Percentiles rank a stretch among this genome's conserved stretches.
phyloP scores from a whole-genome alignment of 2,888 invertebrate species.

The Ennomos quercinarius region DNA sequence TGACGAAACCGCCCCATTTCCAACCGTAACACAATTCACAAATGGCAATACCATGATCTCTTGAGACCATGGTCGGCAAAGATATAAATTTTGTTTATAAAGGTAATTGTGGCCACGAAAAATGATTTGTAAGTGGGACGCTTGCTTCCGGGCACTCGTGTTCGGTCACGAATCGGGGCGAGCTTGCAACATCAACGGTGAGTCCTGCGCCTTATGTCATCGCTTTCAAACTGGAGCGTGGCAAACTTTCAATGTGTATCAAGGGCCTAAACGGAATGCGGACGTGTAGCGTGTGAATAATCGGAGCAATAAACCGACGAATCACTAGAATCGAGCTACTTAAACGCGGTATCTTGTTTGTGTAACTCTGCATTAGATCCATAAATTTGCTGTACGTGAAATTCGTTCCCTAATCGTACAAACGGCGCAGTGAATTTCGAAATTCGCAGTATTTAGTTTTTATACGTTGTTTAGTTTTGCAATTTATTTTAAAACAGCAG shows the following conservation, averaged over 20 bases:
- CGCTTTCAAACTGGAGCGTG: conserved; percentile 54
- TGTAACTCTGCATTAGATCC: conserved; percentile 5
- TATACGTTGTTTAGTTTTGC: too few relatives aligned
- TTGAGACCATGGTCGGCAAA: conserved; percentile 19
- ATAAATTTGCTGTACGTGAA: conserved; percentile 6
- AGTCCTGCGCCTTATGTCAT: conserved; percentile 63
- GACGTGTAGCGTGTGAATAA: conserved; percentile 29
- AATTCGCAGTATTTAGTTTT: too few relatives aligned
- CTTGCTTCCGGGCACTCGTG: conserved; percentile 77
- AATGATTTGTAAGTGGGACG: conserved; percentile 65
- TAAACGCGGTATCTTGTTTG: conserved; percentile 6
- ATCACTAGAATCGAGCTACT: conserved; percentile 12
- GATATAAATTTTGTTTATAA: conserved; percentile 47
- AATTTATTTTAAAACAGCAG: too few relatives aligned
- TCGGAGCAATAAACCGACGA: conserved; percentile 17
- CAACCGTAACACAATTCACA: conserved; percentile 17
- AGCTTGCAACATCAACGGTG: conserved; percentile 57
- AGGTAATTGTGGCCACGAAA: conserved; percentile 68
- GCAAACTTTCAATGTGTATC: conserved; percentile 30
- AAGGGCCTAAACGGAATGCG: conserved; percentile 31
- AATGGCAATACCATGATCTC: conserved; percentile 25
- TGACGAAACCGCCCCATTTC: conserved; percentile 13
- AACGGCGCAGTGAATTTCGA: neutral
- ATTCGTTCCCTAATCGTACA: neutral
- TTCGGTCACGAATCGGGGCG: conserved; percentile 68